A percentile compares a stretch with the other conserved stretches of the same genome.
Conservation (phyloP, 23 tunicate species). For the Clavelina lepadiformis region DNA sequence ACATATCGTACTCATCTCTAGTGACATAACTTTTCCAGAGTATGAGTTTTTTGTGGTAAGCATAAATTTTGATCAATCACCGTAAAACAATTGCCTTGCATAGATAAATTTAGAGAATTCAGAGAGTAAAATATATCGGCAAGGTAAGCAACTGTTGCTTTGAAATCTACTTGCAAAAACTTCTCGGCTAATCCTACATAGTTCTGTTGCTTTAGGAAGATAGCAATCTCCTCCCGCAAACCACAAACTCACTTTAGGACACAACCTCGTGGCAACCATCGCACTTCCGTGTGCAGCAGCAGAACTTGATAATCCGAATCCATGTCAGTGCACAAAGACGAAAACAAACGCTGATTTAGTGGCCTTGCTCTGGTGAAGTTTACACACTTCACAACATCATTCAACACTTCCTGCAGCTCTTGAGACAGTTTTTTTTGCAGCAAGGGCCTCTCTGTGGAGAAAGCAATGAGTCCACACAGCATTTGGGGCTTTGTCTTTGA, state of each 20-base stretch:
- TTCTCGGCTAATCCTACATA: conserved; percentile 16
- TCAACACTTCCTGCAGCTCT: conserved; percentile 19
- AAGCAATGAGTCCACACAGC: conserved; percentile 30
- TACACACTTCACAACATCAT: conserved; percentile 21
- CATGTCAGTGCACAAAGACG: conserved; percentile 28
- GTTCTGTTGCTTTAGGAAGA: conserved; percentile 26
- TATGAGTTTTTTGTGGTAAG: conserved; percentile 33
- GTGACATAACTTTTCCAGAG: conserved; percentile 19
- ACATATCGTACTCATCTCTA: conserved; percentile 20
- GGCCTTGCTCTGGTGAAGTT: conserved; percentile 31
- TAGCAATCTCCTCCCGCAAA: conserved; percentile 21
- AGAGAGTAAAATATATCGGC: conserved; percentile 37
- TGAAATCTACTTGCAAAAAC: conserved; percentile 23
- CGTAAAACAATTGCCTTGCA: conserved; percentile 35
- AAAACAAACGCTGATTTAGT: conserved; percentile 25
- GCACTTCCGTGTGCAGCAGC: conserved; percentile 27
- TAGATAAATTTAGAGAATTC: conserved; percentile 20
- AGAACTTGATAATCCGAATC: conserved; percentile 27
- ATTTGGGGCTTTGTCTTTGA: conserved; percentile 33
- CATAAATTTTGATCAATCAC: conserved; percentile 29
- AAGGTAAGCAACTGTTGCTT: conserved; percentile 23
- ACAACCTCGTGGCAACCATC: conserved; percentile 18
- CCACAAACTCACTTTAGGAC: conserved; percentile 18
- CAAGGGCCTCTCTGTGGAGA: conserved; percentile 37
- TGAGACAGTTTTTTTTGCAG: conserved; percentile 11